These are phyloP conservation scores for Catostylus mosaicus DNA, from an alignment of 30 jellyfish, hydroid and myxozoan genomes.

Conservation along the genomic window DNA sequence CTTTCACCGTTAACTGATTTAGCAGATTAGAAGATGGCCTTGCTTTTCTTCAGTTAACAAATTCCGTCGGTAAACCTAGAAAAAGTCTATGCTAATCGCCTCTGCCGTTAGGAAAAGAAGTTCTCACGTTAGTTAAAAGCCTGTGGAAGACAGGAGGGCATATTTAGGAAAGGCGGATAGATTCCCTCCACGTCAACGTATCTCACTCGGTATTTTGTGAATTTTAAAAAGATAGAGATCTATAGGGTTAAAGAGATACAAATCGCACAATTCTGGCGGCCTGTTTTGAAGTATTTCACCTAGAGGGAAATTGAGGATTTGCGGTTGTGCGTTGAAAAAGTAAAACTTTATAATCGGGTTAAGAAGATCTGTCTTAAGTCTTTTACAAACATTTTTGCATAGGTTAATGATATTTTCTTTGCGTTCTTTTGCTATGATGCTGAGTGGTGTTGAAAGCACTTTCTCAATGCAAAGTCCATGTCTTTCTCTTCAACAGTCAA, in stretches of 20 bases:
- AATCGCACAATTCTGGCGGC: constrained; percentile 30
- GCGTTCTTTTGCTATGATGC: constrained; percentile 13
- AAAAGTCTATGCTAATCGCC: not conserved
- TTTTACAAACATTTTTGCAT: constrained; percentile 36
- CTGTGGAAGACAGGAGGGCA: not conserved
- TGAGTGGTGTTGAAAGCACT: not conserved
- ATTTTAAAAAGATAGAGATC: constrained; percentile 55
- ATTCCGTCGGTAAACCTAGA: not conserved
- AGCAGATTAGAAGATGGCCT: too few species aligned
- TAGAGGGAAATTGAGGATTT: constrained; percentile 61
- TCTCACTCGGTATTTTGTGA: constrained; percentile 34
- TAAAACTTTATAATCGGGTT: constrained; percentile 37
- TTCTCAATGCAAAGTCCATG: not conserved
- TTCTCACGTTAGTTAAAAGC: constrained; percentile 7
- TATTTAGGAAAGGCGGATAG: constrained; percentile 27
- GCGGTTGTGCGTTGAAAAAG: constrained; percentile 51
- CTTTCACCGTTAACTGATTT: not conserved
- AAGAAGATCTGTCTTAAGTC: constrained; percentile 16
- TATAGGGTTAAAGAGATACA: constrained; percentile 49
- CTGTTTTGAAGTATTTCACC: constrained; percentile 16
- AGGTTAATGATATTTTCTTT: constrained; percentile 36
- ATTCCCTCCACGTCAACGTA: constrained; percentile 11
- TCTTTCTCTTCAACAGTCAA: not conserved
- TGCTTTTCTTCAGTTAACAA: too few species aligned
- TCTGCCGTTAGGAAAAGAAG: not conserved